A percentile compares a stretch with the other conserved stretches of the same genome.
Conservation (phyloP, 2,113 vertebrate genomes). For the Dicerorhinus sumatrensis region DNA sequence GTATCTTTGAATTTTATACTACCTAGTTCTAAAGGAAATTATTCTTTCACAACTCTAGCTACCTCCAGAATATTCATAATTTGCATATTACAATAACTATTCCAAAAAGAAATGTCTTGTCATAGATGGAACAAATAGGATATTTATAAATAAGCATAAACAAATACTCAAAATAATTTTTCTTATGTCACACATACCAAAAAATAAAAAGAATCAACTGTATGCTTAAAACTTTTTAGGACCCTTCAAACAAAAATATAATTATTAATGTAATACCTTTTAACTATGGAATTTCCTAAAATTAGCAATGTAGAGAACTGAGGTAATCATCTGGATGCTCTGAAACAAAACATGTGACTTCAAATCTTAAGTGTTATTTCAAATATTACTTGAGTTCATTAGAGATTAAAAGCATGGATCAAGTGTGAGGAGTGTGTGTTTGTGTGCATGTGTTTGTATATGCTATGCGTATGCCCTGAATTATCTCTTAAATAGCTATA, state of each 20-base stretch:
- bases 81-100: not conserved
- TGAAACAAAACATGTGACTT: conserved; percentile 20
- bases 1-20: not conserved
- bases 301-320: conserved; percentile 32
- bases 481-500: not conserved
- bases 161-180: conserved; percentile 43
- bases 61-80: conserved; percentile 19
- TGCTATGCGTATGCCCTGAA: not conserved
- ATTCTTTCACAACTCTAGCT: not conserved
- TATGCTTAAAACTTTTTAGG: conserved; percentile 80
- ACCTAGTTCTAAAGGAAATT: conserved; percentile 32
- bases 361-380: conserved; percentile 4
- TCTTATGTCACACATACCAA: not conserved
- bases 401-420: not conserved
- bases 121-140: conserved; percentile 24
- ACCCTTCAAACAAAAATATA: conserved; percentile 79
- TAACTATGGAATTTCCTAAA: conserved; percentile 54
- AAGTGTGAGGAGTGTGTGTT: not conserved
- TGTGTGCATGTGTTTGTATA: not conserved
- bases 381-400: not conserved
- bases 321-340: not conserved
- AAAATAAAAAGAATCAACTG: conserved; percentile 33
- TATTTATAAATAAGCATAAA: conserved; percentile 36
- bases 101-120: conserved; percentile 23
- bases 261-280: conserved; percentile 10